These are phyloP conservation scores for Tachuris rubrigastra DNA, from an alignment of 2,113 vertebrate species.

Conservation along the genomic window DNA sequence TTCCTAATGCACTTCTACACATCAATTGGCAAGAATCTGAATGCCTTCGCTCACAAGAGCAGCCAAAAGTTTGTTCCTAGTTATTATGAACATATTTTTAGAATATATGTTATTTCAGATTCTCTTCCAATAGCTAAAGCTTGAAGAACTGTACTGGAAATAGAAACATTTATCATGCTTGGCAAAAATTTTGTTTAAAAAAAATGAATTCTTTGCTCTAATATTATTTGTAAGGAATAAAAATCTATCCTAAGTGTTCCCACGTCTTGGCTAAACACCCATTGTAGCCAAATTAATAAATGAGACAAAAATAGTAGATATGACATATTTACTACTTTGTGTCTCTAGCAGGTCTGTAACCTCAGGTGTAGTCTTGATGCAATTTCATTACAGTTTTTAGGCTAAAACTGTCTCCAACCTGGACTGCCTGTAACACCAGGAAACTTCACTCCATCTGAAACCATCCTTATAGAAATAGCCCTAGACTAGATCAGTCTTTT, in stretches of 20 bases:
- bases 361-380: neutral
- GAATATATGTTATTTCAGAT: neutral
- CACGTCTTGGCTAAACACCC: neutral
- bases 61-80: neutral
- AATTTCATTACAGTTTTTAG: neutral
- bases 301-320: neutral
- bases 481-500: neutral
- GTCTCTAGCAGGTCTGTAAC: neutral
- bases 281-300: neutral
- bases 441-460: neutral
- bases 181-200: neutral
- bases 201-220: neutral
- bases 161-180: neutral
- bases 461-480: neutral
- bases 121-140: neutral
- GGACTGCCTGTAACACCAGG: neutral
- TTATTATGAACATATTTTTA: constrained; percentile 8
- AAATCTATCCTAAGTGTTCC: neutral
- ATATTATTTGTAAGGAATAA: neutral
- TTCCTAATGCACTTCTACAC: neutral
- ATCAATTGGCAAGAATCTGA: neutral
- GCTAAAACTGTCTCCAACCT: neutral
- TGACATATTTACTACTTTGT: neutral
- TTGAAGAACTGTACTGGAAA: neutral
- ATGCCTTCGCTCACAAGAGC: neutral